Base-by-base conservation (phyloP, 2,888 invertebrate genomes). In the Polia nebulosa region DNA sequence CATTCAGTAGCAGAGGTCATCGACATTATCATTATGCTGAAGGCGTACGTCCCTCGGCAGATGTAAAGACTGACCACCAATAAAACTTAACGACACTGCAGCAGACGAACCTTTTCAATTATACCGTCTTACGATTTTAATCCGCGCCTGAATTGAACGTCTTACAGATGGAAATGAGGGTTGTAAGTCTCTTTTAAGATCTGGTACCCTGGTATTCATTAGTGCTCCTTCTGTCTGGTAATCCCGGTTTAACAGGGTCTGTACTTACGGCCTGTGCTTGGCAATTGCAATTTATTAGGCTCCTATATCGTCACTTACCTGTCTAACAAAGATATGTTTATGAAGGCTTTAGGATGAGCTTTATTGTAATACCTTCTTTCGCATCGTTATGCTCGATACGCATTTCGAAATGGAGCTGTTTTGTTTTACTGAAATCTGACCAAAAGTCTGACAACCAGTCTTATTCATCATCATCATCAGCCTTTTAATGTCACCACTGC, bases 111-210 rank as follows among this genome's bases (percentile, higher is more conserved):
- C 87, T 90, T 90, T 92, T 91, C 92, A 92, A 92, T 92, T 92
- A 91, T 88, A 84, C 68, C 85, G 90, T 87, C 91, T 92, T 92
- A 91, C 85, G 76, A 83, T 86, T 86, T 87, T 89, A 91, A 89
- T 88, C 89, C 89, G 60, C 71, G 77, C 65, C 82, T 84, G 72
- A 75, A 73, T 81, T 67, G 74, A 75, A 73, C 81, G 80, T 76
- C 79, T 81, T 76, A 57, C 41, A 63, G 34, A 74, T 67, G 69
- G 64, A 75, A 78, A 78, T 74, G 78, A 72, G 74, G 71, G 72
- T 62, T 34, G 69, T 70, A 63, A 76, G 70, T 64, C 66, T 80
- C 63, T 58, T 69, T 72, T 76, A 78, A 78, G 83, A 76, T 64
- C 66, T 58, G 76, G 59, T 58, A 32, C 49, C 66, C 66, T 58